A percentile compares a stretch with the other conserved stretches of the same genome.
These are phyloP conservation scores for Eidolon dupreanum DNA, from an alignment of 2,797 vertebrate species.

Conservation along the genomic window DNA sequence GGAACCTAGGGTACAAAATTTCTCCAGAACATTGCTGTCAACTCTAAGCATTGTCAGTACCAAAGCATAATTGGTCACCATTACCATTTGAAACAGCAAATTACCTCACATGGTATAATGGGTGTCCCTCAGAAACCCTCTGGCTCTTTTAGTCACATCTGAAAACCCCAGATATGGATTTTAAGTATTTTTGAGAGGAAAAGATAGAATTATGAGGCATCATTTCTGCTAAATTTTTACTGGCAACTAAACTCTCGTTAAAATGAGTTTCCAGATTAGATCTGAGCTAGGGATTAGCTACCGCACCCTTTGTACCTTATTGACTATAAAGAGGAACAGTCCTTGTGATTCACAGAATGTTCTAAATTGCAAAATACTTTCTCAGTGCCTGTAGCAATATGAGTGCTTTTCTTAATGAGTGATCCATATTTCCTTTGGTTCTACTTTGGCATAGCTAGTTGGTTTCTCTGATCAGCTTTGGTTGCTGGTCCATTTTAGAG, in stretches of 20 bases:
- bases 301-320: background rate
- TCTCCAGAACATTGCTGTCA: slow-evolving; percentile 33
- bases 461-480: slow-evolving; percentile 26
- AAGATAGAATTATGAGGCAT: slow-evolving; percentile 6
- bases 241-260: slow-evolving; percentile 52
- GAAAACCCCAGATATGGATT: slow-evolving; percentile 33
- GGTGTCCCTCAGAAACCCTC: slow-evolving; percentile 22
- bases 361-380: slow-evolving; percentile 23
- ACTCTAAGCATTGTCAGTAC: background rate
- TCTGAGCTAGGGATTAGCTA: background rate
- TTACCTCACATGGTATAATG: slow-evolving; percentile 33
- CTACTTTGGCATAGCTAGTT: background rate
- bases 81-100: slow-evolving; percentile 51
- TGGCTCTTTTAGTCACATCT: slow-evolving; percentile 54
- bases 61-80: slow-evolving; percentile 43
- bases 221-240: slow-evolving; percentile 41
- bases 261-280: slow-evolving; percentile 41
- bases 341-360: background rate
- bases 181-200: slow-evolving; percentile 55
- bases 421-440: background rate
- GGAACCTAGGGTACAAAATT: background rate
- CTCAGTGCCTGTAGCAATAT: background rate
- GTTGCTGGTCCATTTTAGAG: background rate
- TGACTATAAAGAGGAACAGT: background rate
- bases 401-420: background rate